Base-by-base conservation (phyloP, 2,888 invertebrate species). In the Choristoneura rosaceana region DNA sequence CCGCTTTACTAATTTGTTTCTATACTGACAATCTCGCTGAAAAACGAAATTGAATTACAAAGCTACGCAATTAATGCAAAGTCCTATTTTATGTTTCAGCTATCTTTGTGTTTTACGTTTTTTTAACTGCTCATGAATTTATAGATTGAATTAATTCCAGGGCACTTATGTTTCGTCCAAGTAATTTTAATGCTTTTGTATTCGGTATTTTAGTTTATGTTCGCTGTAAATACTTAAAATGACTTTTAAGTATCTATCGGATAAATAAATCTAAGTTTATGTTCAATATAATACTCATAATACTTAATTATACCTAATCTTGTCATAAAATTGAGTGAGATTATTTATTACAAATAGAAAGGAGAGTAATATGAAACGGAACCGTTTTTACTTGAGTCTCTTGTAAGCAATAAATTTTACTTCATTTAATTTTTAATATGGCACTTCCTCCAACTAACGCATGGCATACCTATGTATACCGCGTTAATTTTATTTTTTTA, bases 1-100 rank as follows among this genome's bases (percentile, higher is more conserved):
- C 75, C 77, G 74, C 76, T 73, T 76, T 70, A 74, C 76, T 78
- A 77, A 81, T 79, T 78, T 79, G 61, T 73, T 64, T 74, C 62
- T 50, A 69, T 74, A 50, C 74, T 66, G 43, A 63, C 59, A 75
- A 79, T 66, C 76, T 75, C 70, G 76, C 65, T 75, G 69, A 74
- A 63, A 69, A 76, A 64, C 66, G 69, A 67, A 76, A 69, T 75
- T 71, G 34, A 52, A 71, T 45, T 15, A 67, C 59, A 73, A 71
- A 80, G 76, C 70, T 74, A 69, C 65, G 63, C 55, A 63, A 69
- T 63, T 63, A 15, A 63, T 55, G 63, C 45, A 62, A 65, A 66
- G 33, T 17, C 58, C 60, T 60, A 52, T 14, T 65, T 43, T 9
- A 47, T 55, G 61, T 61, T 61, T 17, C 41, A 41, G 34, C 34